Conservation (phyloP, 2,113 vertebrate species). For the Ploceus nigricollis region DNA sequence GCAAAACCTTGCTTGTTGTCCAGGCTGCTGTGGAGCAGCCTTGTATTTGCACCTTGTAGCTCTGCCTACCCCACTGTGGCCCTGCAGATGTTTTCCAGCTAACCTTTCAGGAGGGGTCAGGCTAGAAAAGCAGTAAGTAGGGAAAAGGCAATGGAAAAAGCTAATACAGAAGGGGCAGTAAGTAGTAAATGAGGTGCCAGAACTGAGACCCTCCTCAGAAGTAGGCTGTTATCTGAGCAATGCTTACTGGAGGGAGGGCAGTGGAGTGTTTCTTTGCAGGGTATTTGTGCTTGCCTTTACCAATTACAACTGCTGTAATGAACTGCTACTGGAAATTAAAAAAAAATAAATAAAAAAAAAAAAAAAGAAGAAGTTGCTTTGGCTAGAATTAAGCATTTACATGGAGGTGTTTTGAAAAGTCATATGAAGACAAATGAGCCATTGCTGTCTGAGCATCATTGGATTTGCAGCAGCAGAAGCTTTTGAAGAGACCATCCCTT, state of each 20-base stretch:
- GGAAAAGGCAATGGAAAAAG: background rate
- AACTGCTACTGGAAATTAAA: background rate
- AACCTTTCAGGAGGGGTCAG: background rate
- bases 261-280: background rate
- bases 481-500: background rate
- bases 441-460: background rate
- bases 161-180: background rate
- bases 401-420: background rate
- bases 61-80: background rate
- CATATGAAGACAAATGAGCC: background rate
- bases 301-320: background rate
- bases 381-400: background rate
- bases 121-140: background rate
- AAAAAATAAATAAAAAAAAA: background rate
- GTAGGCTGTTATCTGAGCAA: background rate
- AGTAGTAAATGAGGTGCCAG: background rate
- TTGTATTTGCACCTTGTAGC: background rate
- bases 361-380: background rate
- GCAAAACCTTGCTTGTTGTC: background rate
- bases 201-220: background rate
- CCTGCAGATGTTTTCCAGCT: background rate
- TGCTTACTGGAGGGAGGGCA: background rate
- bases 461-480: background rate
- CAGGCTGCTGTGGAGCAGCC: background rate
- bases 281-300: background rate